These are phyloP conservation scores for Trochalopteron elliotii DNA, from an alignment of 2,113 vertebrate species.

Conservation along the genomic window DNA sequence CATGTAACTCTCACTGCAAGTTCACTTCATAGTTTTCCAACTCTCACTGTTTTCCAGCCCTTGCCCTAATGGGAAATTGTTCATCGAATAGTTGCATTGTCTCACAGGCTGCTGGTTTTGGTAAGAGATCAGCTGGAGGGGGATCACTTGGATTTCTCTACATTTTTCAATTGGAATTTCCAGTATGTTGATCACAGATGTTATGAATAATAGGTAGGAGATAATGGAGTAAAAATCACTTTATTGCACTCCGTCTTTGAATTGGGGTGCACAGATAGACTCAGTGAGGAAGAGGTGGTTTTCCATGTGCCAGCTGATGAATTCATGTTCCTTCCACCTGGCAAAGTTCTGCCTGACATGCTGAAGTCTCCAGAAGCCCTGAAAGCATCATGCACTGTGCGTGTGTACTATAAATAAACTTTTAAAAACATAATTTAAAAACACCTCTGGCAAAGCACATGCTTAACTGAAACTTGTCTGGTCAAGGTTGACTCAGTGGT, in stretches of 20 bases:
- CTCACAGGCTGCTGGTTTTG: not conserved
- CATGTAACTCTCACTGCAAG: not conserved
- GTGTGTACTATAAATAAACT: constrained; percentile 49
- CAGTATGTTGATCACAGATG: not conserved
- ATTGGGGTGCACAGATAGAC: not conserved
- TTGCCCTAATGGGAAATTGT: not conserved
- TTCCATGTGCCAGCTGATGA: not conserved
- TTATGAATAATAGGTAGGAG: not conserved
- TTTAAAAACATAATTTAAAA: constrained; percentile 50
- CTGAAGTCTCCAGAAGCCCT: not conserved
- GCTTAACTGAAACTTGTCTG: constrained; percentile 36
- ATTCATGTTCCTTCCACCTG: not conserved
- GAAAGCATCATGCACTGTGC: not conserved
- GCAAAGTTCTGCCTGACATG: not conserved
- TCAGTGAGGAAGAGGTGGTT: not conserved
- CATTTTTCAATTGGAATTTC: not conserved
- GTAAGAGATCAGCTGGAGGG: not conserved
- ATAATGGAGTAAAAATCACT: not conserved
- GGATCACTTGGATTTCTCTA: not conserved
- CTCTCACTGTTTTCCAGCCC: not conserved
- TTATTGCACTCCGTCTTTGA: not conserved
- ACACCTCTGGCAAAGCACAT: constrained; percentile 56
- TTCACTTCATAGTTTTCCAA: not conserved
- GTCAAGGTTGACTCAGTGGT: constrained; percentile 45
- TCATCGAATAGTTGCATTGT: not conserved